Conservation (phyloP, 2,888 invertebrate species). For the Amblyteles armatorius region DNA sequence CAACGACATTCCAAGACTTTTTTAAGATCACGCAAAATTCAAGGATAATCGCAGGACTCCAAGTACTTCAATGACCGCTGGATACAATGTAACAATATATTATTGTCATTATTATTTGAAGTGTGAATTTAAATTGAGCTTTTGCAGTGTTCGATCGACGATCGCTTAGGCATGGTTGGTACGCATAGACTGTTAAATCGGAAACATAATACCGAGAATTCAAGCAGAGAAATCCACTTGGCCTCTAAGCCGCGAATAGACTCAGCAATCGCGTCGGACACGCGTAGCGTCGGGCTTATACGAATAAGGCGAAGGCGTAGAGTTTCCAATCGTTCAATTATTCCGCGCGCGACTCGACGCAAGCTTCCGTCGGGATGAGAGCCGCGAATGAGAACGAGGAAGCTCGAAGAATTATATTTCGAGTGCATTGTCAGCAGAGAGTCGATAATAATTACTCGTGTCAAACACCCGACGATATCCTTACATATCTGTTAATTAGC, state of each 20-base stretch:
- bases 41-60: no score
- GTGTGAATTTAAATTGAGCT: neutral
- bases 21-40: no score
- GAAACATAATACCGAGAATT: slow-evolving; percentile 24
- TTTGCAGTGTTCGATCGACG: neutral
- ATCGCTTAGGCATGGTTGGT: neutral
- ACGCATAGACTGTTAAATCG: neutral
- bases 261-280: slow-evolving; percentile 19
- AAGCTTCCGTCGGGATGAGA: slow-evolving; percentile 57
- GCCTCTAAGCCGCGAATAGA: slow-evolving; percentile 36
- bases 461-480: neutral
- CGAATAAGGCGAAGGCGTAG: slow-evolving; percentile 66
- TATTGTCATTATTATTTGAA: neutral
- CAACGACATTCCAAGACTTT: no score
- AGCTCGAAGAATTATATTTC: slow-evolving; percentile 37
- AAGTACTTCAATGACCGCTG: no score
- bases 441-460: neutral
- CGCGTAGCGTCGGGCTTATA: neutral
- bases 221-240: slow-evolving; percentile 30
- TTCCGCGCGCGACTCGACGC: slow-evolving; percentile 62
- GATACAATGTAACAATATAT: no score
- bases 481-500: neutral
- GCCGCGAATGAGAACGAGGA: slow-evolving; percentile 23
- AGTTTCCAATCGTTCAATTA: slow-evolving; percentile 68
- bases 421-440: neutral